These are phyloP conservation scores for Nasonia oneida DNA, from an alignment of 2,888 invertebrate species.

Conservation along the genomic window DNA sequence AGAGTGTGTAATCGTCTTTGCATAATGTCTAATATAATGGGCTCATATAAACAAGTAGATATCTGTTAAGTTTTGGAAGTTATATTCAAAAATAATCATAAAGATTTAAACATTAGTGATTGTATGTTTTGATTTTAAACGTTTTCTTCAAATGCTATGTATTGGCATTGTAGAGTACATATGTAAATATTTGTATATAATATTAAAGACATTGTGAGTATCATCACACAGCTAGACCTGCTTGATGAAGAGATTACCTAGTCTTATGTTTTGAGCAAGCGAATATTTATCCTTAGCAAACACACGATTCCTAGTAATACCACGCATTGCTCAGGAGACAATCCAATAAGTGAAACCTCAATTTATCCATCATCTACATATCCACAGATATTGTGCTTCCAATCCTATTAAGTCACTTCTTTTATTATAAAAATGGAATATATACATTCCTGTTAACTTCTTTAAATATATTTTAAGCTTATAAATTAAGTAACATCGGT, in stretches of 20 bases:
- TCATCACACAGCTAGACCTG: not conserved
- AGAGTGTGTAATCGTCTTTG: not conserved
- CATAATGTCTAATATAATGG: not conserved
- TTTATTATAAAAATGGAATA: conserved; percentile 12
- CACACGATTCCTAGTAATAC: conserved; percentile 20
- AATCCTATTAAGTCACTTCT: not conserved
- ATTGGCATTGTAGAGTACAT: not conserved
- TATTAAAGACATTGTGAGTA: not conserved
- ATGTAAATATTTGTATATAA: not conserved
- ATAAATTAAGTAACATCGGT: conserved; percentile 35
- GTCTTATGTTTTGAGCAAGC: conserved; percentile 11
- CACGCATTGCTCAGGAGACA: conserved; percentile 43
- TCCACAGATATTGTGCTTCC: conserved; percentile 59
- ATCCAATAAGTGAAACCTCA: conserved; percentile 75
- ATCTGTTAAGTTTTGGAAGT: not conserved
- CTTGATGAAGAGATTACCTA: conserved; percentile 28
- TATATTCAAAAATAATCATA: not conserved
- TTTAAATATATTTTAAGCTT: not conserved
- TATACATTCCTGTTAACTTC: not conserved
- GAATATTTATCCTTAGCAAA: conserved; percentile 40
- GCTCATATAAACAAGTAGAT: not conserved
- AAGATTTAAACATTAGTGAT: not conserved
- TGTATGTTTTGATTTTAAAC: not conserved
- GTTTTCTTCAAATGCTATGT: not conserved
- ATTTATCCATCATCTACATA: conserved; percentile 65